Conservation (phyloP, 2,113 vertebrate genomes). For the Dolichallabes microphthalmus region DNA sequence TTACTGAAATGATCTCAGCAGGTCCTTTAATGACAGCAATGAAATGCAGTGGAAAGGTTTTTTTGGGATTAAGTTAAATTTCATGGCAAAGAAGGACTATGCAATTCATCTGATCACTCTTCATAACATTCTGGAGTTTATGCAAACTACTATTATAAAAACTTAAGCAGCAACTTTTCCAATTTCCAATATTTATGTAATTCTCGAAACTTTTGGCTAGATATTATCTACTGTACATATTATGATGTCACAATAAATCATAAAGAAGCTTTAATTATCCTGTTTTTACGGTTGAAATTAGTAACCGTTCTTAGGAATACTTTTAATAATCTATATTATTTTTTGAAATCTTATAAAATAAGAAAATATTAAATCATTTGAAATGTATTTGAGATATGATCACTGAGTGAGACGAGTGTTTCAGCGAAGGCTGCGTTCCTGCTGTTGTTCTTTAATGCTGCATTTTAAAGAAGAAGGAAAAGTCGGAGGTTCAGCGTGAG, state of each 20-base stretch:
- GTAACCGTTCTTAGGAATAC: background rate
- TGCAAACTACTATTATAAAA: too few relatives aligned
- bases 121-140: too few relatives aligned
- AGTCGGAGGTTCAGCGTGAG: background rate
- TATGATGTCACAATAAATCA: background rate
- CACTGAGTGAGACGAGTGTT: background rate
- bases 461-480: background rate
- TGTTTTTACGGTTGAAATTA: background rate
- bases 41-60: too few relatives aligned
- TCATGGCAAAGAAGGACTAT: too few relatives aligned
- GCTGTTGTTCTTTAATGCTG: background rate
- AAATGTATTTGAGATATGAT: background rate
- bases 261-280: background rate
- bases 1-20: too few relatives aligned
- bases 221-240: background rate
- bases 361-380: background rate
- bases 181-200: too few relatives aligned
- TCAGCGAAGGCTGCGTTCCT: background rate
- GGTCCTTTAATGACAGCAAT: too few relatives aligned
- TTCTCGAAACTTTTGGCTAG: too few relatives aligned
- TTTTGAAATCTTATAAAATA: background rate
- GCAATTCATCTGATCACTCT: too few relatives aligned
- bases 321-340: background rate
- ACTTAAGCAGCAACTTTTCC: too few relatives aligned
- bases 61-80: too few relatives aligned